Conservation (phyloP, 2,888 invertebrate genomes). For the Dilophus febrilis region DNA sequence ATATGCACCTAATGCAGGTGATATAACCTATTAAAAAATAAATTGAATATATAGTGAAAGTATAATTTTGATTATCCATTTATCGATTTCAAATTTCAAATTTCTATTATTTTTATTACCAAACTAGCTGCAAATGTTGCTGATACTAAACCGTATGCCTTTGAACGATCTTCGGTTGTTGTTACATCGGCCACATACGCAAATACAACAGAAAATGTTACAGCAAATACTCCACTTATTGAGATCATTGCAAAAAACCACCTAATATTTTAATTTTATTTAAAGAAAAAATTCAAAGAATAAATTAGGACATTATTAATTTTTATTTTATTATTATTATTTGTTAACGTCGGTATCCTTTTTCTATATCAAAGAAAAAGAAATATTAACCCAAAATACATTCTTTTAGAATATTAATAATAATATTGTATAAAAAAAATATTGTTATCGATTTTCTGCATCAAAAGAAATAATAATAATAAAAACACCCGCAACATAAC, state of each 20-base stretch:
- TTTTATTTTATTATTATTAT: too few relatives aligned
- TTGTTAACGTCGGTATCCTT: too few relatives aligned
- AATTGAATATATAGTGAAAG: neutral
- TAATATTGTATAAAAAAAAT: neutral
- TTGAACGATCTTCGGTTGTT: conserved; percentile 84
- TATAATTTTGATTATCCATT: neutral
- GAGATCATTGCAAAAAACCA: conserved; percentile 99
- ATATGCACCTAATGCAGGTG: conserved; percentile 88
- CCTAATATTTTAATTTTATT: conserved; percentile 23
- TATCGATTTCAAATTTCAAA: neutral
- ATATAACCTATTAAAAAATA: conserved; percentile 46
- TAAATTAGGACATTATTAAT: neutral
- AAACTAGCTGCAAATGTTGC: conserved; percentile 98
- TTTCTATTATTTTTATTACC: conserved; percentile 28
- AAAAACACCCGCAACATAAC: too few relatives aligned
- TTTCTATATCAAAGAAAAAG: neutral
- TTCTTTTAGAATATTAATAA: neutral
- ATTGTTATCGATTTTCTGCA: neutral
- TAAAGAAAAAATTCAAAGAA: neutral
- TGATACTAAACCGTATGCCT: conserved; percentile 93
- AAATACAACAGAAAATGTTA: conserved; percentile 98
- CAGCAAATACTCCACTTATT: conserved; percentile 96
- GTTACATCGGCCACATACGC: conserved; percentile 99
- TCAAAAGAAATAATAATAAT: too few relatives aligned
- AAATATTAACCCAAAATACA: neutral